Base-by-base conservation (phyloP, 2,113 vertebrate genomes). In the Acinonyx jubatus region DNA sequence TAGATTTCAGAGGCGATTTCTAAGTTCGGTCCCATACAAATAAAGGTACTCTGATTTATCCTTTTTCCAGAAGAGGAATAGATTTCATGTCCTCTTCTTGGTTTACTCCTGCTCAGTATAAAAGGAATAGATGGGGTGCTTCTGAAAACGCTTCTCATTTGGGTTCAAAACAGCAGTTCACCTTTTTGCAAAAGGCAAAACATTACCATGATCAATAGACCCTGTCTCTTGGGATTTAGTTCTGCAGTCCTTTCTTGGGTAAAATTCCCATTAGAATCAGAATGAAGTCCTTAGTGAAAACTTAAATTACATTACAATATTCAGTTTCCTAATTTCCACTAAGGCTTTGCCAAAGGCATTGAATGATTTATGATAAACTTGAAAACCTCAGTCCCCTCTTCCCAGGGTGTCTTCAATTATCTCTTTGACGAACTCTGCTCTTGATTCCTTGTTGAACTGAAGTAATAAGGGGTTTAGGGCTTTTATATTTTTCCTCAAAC, bases 311-410 rank as follows among this genome's bases (percentile, higher is more conserved):
- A 96, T 96, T 98, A 97, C 73, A 96, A 98, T 97, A 98, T 97
- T 98, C 97, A 97, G 65, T 33, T 97, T 98, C 73, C 81, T 97
- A 94, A 97, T 95, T 98, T 97, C 88, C 81, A 97, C 91, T 48
- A 65, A 96, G 95, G 71, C 94, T 97, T 97, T 98, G 97, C 97
- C 97, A 98, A 97, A 97, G 97, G 98, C 97, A 29, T 9, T 98
- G 97, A 97, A 98, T 97, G 97, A 98, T 98, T 98, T 98, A 97
- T 98, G 94, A 98, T 97, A 97, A 98, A 98, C 95, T 96, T 91
- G 84, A 95, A 97, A 97, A 97, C 88, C 92, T 96, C 63, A 66
- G 94, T 89, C 16, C 29, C 71, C 91, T 98, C 97, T 93, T 98
- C 97, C 97, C 96, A 97, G 96, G 97, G 92, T 94, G 90, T 95